These are phyloP conservation scores for Minunthozetes semirufus DNA, from an alignment of 2,888 invertebrate species.

Conservation along the genomic window DNA sequence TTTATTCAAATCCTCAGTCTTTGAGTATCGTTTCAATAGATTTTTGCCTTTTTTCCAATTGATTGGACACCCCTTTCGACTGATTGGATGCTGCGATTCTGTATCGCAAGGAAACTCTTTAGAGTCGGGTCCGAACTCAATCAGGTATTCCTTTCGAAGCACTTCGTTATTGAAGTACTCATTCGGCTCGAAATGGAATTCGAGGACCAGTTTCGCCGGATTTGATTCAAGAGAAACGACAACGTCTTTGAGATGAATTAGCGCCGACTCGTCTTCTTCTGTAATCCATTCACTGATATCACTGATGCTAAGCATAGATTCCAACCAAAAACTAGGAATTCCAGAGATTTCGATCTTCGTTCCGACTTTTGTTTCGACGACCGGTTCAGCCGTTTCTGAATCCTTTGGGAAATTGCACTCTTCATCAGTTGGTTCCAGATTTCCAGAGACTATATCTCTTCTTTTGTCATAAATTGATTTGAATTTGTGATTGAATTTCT, in stretches of 20 bases:
- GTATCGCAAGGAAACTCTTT: background rate
- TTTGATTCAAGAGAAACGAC: background rate
- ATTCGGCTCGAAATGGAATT: constrained; percentile 3
- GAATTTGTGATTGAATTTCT: background rate
- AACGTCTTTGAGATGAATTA: background rate
- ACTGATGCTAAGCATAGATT: background rate
- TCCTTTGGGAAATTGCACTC: background rate
- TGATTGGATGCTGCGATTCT: background rate
- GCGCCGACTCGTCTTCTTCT: background rate
- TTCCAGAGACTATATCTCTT: background rate
- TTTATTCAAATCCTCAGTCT: background rate
- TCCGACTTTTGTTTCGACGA: background rate
- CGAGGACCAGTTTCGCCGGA: background rate
- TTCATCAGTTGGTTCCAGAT: background rate
- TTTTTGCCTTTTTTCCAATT: constrained; percentile 27
- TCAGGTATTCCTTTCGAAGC: constrained; percentile 2
- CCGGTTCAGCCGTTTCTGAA: background rate
- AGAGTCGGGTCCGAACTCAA: background rate
- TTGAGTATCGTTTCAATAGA: background rate
- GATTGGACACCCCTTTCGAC: background rate
- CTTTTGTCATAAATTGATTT: background rate
- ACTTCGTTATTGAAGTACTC: constrained; percentile 11
- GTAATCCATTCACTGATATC: background rate
- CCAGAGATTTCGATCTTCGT: background rate
- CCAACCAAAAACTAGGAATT: constrained; percentile 9